Evolutionary conservation across 2,797 vertebrate species (phyloP), one percentile per base, ranked within the genome.

Genomic region (Merluccius polli): DNA sequence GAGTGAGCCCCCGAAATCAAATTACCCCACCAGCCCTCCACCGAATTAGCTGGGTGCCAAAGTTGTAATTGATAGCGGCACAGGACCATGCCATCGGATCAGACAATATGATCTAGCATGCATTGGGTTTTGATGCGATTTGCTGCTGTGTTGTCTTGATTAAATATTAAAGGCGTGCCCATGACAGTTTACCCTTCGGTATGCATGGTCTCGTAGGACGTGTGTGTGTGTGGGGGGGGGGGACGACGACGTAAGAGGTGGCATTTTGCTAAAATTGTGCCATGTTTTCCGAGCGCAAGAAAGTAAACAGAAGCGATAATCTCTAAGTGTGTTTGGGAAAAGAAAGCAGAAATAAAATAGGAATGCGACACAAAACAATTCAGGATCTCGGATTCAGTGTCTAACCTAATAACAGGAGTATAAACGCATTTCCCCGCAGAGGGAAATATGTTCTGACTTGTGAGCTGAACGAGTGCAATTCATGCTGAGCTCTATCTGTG

Each of bases 61-160:
- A 94, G 92, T 92, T 94, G 92, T 95, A 94, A 94, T 94, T 94
- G 93, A 94, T 94, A 93, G 93, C 90, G 87, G 90, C 83, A 83
- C 81, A 87, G 83, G 87, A 89, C 85, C 86, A 89, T 75, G 81
- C 86, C 88, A 92, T 89, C 91, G 86, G 91, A 92, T 92, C 88
- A 91, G 91, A 93, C 92, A 92, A 92, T 92, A 89, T 93, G 89
- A 93, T 93, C 89, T 83, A 89, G 89, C 85, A 83, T 86, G 90
- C 81, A 33, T 79, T 59, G 81, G 48, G 74, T 82, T 83, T 90
- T 94, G 92, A 95, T 93, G 88, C 88, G 89, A 93, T 94, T 93
- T 94, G 88, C 87, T 89, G 90, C 83, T 87, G 83, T 90, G 89
- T 92, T 92, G 88, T 91, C 78, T 74, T 92, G 87, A 93, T 93